Evolutionary conservation across 2,113 vertebrate genomes (phyloP).

Genomic region (Solea senegalensis): DNA sequence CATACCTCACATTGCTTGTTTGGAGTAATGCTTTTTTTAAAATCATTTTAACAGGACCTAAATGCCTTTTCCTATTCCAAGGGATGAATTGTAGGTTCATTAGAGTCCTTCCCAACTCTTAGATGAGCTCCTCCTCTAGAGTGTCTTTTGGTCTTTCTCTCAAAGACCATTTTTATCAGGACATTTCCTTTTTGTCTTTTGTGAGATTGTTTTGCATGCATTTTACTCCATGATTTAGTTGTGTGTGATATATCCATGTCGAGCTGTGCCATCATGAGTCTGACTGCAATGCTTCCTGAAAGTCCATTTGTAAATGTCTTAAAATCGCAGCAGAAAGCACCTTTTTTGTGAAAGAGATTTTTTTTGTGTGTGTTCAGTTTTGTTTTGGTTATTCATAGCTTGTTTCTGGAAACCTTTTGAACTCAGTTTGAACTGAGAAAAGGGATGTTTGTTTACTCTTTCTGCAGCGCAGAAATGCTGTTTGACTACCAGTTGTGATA

Average conservation of each 20-base stretch:
- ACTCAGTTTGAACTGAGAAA: conserved; percentile 59
- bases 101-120: conserved; percentile 53
- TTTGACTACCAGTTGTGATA: conserved; percentile 59
- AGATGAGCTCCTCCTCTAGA: conserved; percentile 40
- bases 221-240: conserved; percentile 45
- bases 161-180: conserved; percentile 46
- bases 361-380: conserved; percentile 16
- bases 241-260: conserved; percentile 39
- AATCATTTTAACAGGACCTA: conserved; percentile 68
- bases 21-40: conserved; percentile 65
- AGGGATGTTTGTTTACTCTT: conserved; percentile 61
- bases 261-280: conserved; percentile 20
- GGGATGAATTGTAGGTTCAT: conserved; percentile 60
- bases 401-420: conserved; percentile 41
- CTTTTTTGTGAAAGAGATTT: conserved; percentile 68
- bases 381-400: conserved; percentile 20
- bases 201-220: conserved; percentile 48
- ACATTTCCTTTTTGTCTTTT: conserved; percentile 40
- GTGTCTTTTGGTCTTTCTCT: conserved; percentile 49
- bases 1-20: conserved; percentile 78
- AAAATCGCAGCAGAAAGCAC: conserved; percentile 70
- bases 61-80: conserved; percentile 67
- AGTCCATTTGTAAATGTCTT: conserved; percentile 47
- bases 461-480: conserved; percentile 73
- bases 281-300: conserved; percentile 32